A percentile compares a stretch with the other conserved stretches of the same genome.
These are phyloP conservation scores for Tridacna crocea DNA, from an alignment of 2,888 invertebrate species.

Conservation along the genomic window DNA sequence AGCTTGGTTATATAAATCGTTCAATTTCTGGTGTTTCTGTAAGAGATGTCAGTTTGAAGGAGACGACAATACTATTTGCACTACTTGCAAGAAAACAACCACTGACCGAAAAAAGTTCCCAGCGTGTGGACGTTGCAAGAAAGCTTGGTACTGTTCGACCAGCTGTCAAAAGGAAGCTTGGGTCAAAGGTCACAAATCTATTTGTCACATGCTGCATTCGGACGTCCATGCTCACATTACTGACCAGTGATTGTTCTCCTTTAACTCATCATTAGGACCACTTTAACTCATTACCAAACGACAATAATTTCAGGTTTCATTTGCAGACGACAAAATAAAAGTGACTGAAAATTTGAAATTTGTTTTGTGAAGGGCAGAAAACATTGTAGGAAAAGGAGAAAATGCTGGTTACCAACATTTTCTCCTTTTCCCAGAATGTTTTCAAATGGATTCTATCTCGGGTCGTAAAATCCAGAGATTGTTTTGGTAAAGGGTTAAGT, in stretches of 20 bases:
- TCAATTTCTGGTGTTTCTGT: constrained; percentile 81
- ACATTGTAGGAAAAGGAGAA: neutral
- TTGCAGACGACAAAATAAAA: too few species aligned
- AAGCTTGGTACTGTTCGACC: constrained; percentile 79
- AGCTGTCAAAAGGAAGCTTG: constrained; percentile 76
- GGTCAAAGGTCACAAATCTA: constrained; percentile 75
- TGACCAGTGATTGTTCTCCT: neutral
- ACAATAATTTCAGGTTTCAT: too few species aligned
- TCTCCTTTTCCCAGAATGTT: neutral
- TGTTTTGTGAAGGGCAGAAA: neutral
- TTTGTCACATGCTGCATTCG: constrained; percentile 72
- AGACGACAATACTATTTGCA: constrained; percentile 72
- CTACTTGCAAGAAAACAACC: constrained; percentile 71
- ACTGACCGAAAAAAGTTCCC: constrained; percentile 70
- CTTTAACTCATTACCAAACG: too few species aligned
- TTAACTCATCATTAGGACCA: neutral
- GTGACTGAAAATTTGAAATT: too few species aligned
- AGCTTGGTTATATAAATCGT: constrained; percentile 79
- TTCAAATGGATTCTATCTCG: too few species aligned
- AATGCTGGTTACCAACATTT: neutral
- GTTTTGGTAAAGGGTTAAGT: too few species aligned
- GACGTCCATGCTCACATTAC: constrained; percentile 45
- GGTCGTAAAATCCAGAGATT: too few species aligned
- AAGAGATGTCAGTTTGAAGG: constrained; percentile 77
- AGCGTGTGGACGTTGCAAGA: constrained; percentile 76